phyloP scores from a whole-genome alignment of 2,888 invertebrate genomes.

The Drosophila picticornis region DNA sequence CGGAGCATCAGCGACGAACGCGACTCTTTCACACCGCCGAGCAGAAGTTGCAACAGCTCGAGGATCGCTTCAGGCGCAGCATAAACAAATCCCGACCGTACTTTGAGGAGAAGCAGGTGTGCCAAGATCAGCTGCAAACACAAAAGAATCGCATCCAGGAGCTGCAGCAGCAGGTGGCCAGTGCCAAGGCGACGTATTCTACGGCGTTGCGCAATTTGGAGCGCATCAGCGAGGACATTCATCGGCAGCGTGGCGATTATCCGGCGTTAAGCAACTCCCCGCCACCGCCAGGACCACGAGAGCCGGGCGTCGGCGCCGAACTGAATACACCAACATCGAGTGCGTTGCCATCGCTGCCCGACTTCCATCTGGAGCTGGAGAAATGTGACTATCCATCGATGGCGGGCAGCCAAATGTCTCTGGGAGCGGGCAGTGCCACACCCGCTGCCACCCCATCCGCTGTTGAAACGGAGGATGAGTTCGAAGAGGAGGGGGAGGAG shows the following conservation, averaged over 20 bases:
- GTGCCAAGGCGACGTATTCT: conserved; percentile 92
- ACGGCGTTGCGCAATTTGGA: conserved; percentile 93
- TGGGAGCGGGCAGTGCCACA: conserved; percentile 66
- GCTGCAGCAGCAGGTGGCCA: conserved; percentile 90
- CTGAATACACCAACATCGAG: conserved; percentile 83
- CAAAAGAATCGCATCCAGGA: conserved; percentile 94
- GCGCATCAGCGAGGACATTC: conserved; percentile 96
- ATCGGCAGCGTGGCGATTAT: conserved; percentile 86
- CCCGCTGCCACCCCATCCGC: conserved; percentile 35
- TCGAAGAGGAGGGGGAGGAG: conserved; percentile 43
- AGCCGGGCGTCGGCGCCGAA: conserved; percentile 92
- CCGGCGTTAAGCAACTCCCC: conserved; percentile 67
- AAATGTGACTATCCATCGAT: conserved; percentile 87
- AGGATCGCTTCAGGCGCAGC: conserved; percentile 92
- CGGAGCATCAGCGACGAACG: conserved; percentile 94
- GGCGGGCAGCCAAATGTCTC: conserved; percentile 86
- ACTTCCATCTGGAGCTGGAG: conserved; percentile 87
- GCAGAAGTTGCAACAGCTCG: conserved; percentile 91
- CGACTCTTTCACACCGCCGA: conserved; percentile 93
- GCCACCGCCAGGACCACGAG: conserved; percentile 85
- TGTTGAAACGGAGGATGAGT: conserved; percentile 61
- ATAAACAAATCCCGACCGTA: conserved; percentile 95
- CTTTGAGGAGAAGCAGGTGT: conserved; percentile 95
- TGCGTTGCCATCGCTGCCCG: conserved; percentile 83
- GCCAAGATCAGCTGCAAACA: conserved; percentile 93